phyloP scores from a whole-genome alignment of 2,888 invertebrate species.

The Alsophila aescularia region DNA sequence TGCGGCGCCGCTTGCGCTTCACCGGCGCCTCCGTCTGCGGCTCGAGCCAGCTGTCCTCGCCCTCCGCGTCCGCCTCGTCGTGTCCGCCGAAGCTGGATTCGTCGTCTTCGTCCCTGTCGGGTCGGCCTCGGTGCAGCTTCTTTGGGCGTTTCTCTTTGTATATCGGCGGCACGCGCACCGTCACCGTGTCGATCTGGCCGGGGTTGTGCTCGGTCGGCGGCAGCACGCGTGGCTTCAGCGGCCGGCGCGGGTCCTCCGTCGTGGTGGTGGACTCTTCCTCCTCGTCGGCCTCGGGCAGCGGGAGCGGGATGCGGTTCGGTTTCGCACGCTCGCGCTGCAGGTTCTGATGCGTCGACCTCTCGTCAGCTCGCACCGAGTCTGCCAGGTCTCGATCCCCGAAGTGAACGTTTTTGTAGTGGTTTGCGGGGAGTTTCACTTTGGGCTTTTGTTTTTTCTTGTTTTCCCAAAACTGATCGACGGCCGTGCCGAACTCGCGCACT shows the following conservation, averaged over 20 bases:
- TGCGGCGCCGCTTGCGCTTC: conserved; percentile 60
- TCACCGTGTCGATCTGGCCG: conserved; percentile 78
- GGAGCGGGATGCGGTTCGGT: conserved; percentile 52
- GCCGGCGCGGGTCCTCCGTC: conserved; percentile 71
- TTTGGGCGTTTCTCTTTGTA: conserved; percentile 74
- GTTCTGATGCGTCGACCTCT: conserved; percentile 52
- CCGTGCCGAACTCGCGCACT: conserved; percentile 66
- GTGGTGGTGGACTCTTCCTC: conserved; percentile 73
- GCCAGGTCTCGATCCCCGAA: conserved; percentile 70
- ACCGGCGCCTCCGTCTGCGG: conserved; percentile 57
- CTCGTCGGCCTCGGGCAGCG: conserved; percentile 52
- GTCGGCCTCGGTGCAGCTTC: conserved; percentile 67
- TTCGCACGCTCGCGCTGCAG: conserved; percentile 53
- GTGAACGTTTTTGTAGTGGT: conserved; percentile 73
- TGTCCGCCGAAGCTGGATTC: conserved; percentile 32
- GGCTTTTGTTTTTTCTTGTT: conserved; percentile 55
- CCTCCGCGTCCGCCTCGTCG: conserved; percentile 52
- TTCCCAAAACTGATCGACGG: conserved; percentile 76
- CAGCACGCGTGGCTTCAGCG: conserved; percentile 70
- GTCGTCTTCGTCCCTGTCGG: conserved; percentile 57
- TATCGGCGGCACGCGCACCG: conserved; percentile 79
- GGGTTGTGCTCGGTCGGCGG: conserved; percentile 81
- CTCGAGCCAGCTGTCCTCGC: conserved; percentile 56
- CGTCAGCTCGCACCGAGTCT: conserved; percentile 48
- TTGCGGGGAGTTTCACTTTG: conserved; percentile 49